Percentiles rank a stretch among this genome's conserved stretches.
phyloP scores from a whole-genome alignment of 2,113 vertebrate genomes.

The Anhinga anhinga region DNA sequence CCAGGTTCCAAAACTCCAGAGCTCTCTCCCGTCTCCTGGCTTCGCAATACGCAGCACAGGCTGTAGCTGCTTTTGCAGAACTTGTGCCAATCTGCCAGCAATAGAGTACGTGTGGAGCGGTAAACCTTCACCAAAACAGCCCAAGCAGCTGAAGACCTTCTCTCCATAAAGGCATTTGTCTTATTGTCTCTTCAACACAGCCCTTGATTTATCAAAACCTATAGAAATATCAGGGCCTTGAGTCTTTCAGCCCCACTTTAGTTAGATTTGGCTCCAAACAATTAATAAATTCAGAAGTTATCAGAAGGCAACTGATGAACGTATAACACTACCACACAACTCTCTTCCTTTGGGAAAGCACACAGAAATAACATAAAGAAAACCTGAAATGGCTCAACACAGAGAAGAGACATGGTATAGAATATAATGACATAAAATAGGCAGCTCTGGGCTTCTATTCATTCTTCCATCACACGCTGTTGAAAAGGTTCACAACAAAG shows the following conservation, averaged over 20 bases:
- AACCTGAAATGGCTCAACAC: background rate
- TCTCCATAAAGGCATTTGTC: too few relatives aligned
- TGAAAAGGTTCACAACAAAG: background rate
- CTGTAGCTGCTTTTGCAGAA: background rate
- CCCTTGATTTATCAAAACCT: background rate
- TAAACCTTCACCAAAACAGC: background rate
- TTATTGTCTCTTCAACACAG: background rate
- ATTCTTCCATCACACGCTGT: too few relatives aligned
- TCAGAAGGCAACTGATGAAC: background rate
- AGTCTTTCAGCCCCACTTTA: background rate
- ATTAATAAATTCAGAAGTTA: background rate
- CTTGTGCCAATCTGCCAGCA: background rate
- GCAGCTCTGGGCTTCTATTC: background rate
- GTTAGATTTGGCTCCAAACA: background rate
- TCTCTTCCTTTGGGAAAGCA: background rate
- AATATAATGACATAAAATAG: background rate
- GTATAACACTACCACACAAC: background rate
- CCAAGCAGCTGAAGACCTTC: background rate
- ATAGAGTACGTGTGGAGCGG: fast-evolving
- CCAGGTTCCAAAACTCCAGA: background rate
- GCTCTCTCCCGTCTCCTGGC: background rate
- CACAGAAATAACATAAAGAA: background rate
- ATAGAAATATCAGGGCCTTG: background rate
- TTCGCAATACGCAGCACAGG: background rate
- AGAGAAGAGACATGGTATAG: background rate